Evolutionary conservation across 2,888 invertebrate genomes (phyloP), one percentile per base, ranked within the genome.

Genomic region (Rambutsinella grinnellia): DNA sequence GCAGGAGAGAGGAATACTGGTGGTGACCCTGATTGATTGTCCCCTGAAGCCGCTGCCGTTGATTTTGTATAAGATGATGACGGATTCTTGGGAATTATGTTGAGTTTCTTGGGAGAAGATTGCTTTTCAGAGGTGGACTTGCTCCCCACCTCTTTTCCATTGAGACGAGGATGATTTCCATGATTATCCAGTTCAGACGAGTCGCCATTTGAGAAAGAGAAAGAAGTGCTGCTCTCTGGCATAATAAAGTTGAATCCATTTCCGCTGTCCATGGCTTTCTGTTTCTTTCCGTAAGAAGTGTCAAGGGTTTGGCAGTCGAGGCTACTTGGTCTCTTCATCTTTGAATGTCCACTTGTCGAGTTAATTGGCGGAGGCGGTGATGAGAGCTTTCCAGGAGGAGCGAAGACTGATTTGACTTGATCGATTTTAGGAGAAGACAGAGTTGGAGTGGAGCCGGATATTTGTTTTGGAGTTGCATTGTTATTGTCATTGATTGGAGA

Each of bases 381-480:
- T 3, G 74, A 75, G 49, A 56, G 56, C 47, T 67, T 67, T n/a
- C 28, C 51, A 47, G 51, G 36, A 53, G 19, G 28, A 26, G 44
- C 51, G 24, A 54, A 27, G 46, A 61, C 60, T 10, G 13, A 6
- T 51, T 60, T 60, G 2, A 60, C 69, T 60, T 66, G 65, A 27
- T 72, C 72, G 46, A 47, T 53, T 44, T 71, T 53, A 49, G 65
- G 72, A 26, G 72, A 58, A 15, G 66, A 28, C 10, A 71, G 27
- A 24, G 65, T 66, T n/a, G 71, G 71, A 51, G 63, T 57, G 21
- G 60, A 58, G 17, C 51, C 68, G 36, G 66, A 58, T 5, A 36
- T 27, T 46, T 68, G 69, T 63, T 76, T 68, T 36, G 74, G 72
- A 27, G 72, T 78, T 17, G 70, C 71, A 54, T 74, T 69, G 56